Evolutionary conservation across 2,888 invertebrate species (phyloP), one percentile per base, ranked within the genome.

Genomic region (Sminthurinus aureus): DNA sequence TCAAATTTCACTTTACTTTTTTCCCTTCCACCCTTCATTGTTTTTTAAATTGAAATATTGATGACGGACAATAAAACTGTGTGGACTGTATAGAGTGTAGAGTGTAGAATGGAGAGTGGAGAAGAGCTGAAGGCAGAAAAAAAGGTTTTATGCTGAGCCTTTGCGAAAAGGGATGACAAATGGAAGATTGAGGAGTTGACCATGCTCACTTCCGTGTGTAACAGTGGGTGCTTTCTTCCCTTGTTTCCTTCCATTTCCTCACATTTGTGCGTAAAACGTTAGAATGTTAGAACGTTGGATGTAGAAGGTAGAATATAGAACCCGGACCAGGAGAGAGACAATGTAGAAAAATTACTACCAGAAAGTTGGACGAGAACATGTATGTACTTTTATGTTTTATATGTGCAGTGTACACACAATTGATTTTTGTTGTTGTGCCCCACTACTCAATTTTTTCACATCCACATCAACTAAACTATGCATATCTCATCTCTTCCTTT

Each of bases 191-290:
- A 71, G 13, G 22, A 71, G 22, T 24, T 71, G 71, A 71, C 71
- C 71, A 71, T 71, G 71, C 71, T 71, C 26, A 71, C 71, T 71
- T 71, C 71, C 71, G 71, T 15, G 71, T 22, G 26, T 24, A 71
- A 24, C 71, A 71, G 71, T 24, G 71, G 71, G 58, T 58, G 13
- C 58, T 38, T 38, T 58, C 58, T 58, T 18, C 58, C 58, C 15
- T 15, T 18, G 58, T 58, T 58, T 58, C 58, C 58, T 58, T 58
- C 58, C 58, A 58, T 58, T 58, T 18, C 18, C 58, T 58, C 58
- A 38, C 6, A 38, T 38, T 38, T 38, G 38, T 38, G 38, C 38
- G 38, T 38, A 38, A 6, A 38, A n/a, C n/a, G n/a, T n/a, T n/a
- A n/a, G n/a, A n/a, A n/a, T n/a, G n/a, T n/a, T n/a, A n/a, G n/a